Base-by-base conservation (phyloP, 1,140 invertebrate species). In the Dendrolimus kikuchii region DNA sequence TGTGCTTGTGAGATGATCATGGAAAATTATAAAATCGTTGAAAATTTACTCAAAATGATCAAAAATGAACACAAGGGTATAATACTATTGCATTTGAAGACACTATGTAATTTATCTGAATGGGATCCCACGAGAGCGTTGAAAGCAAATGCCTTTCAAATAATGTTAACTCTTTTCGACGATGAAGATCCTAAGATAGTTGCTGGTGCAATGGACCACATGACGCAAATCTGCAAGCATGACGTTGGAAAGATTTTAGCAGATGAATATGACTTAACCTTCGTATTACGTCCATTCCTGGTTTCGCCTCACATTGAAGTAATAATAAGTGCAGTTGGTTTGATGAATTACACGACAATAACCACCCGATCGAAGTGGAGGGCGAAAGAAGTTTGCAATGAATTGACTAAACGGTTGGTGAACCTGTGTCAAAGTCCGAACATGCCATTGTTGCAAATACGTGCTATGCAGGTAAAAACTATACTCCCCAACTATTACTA, bases 291-390 rank as follows among this genome's bases (percentile, higher is more conserved):
- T n/a, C 60, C 59, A 7, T 76, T 54, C 43, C 10, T 86, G 5
- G 44, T 37, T 0, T 66, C 57, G 1, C 5, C 41, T 0, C 9
- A 66, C 0, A 59, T 75, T 0, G 65, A 79, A 37, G 59, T 84
- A 5, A 62, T 71, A 6, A 75, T 81, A 7, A 81, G 77, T 49
- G 68, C 75, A 0, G 66, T 72, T 0, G 68, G 68, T 46, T 53
- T 84, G 3, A 68, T 86, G 75, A 44, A 41, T 0, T 81, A 73
- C 40, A 81, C 78, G 0, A 83, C 83, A 0, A 5, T 81, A 39
- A 86, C 80, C 2, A 82, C 78, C 0, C 64, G 75, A 0, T 81
- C 81, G 0, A 84, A 84, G 62, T 84, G 83, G 83, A 70, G 83
- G 0, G 75, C 74, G 0, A 86, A 81, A 44, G 83, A 84, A 55